Conservation (phyloP, 2,797 vertebrate genomes). For the Muraenolepis orangiensis region DNA sequence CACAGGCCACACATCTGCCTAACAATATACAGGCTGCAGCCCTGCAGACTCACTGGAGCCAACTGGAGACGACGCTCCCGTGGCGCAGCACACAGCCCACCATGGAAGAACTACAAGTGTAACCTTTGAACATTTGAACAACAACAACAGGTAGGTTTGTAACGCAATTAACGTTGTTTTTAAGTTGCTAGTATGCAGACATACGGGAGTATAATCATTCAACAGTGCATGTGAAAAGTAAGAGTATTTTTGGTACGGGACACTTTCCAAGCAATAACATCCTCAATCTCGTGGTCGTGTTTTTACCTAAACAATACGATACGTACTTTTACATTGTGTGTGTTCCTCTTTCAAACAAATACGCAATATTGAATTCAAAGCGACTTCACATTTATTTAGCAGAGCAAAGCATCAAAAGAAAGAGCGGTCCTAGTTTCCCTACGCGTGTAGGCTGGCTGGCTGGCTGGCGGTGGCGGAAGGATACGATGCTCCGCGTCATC, state of each 20-base stretch:
- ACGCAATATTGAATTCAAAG: neutral
- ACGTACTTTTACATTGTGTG: neutral
- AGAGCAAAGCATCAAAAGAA: slow-evolving; percentile 11
- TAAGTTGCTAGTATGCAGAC: neutral
- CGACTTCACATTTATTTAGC: neutral
- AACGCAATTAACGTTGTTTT: neutral
- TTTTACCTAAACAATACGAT: neutral
- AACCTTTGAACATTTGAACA: neutral
- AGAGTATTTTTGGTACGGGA: neutral
- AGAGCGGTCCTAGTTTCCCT: slow-evolving; percentile 55
- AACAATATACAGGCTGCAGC: neutral
- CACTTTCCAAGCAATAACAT: neutral
- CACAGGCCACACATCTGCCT: neutral
- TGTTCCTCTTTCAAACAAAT: neutral
- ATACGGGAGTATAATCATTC: neutral
- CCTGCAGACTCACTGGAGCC: slow-evolving; percentile 70
- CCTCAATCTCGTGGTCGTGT: neutral
- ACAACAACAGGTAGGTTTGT: neutral
- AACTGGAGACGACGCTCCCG: slow-evolving; percentile 67
- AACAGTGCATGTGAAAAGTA: neutral
- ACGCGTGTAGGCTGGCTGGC: too few relatives aligned
- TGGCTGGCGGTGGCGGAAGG: too few relatives aligned
- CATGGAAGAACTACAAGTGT: neutral
- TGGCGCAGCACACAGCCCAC: slow-evolving; percentile 69
- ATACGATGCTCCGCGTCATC: slow-evolving; percentile 63